Base-by-base conservation (phyloP, 2,888 invertebrate species). In the Actias luna region DNA sequence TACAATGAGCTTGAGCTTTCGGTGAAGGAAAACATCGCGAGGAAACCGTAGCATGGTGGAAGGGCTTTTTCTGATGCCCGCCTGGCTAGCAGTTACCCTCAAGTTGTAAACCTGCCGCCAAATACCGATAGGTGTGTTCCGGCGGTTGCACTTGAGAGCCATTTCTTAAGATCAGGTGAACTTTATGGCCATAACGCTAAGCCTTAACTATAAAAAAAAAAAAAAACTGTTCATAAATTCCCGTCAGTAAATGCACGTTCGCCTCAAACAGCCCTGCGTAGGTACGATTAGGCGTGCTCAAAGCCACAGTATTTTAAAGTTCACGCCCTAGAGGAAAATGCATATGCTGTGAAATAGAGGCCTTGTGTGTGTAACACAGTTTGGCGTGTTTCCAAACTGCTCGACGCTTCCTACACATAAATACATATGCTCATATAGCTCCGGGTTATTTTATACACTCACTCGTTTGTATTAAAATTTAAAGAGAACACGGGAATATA, bases 301-400 rank as follows among this genome's bases (percentile, higher is more conserved):
- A 22, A 1, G 46, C 22, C 46, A 46, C n/a, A 46, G 22, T 46
- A 46, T 46, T 25, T 46, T 46, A 46, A 22, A 3, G 10, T 22
- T 22, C 46, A 22, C 22, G 22, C 46, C 29, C 29, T 55, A 55
- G 29, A 10, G 55, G 55, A 27, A 55, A 55, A 55, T 29, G 55
- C 55, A 55, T 55, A 55, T 29, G 55, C 55, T 55, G 55, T 55
- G 29, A 55, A 55, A 55, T 55, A 55, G 55, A 29, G 55, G 29
- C 27, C 27, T 55, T 29, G 29, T 55, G 55, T 29, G 16, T 29
- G 55, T 29, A 46, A 22, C 14, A 4, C 55, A 55, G 55, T 55
- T 55, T 55, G 55, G 55, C 55, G 27, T 29, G 29, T 27, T 27
- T 55, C 55, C 55, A 55, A 55, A n/a, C 55, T 55, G n/a, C 55